Evolutionary conservation across 2,888 invertebrate genomes (phyloP).

Genomic region (Chorisops tibialis): DNA sequence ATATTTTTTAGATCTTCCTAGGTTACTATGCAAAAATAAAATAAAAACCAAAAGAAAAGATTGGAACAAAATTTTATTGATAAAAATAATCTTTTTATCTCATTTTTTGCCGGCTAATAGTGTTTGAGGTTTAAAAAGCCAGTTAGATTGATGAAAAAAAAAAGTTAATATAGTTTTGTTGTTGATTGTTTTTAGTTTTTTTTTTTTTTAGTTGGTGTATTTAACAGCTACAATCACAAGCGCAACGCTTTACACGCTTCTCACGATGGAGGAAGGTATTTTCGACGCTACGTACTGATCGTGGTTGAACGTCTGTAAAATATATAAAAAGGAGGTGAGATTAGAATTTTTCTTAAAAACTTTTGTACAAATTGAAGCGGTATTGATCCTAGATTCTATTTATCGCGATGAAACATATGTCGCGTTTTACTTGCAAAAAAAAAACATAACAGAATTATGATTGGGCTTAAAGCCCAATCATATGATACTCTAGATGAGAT

Average conservation of each 20-base stretch:
- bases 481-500: no score
- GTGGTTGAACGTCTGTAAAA: conserved; percentile 74
- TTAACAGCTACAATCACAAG: conserved; percentile 70
- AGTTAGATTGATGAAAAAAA: neutral
- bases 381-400: no score
- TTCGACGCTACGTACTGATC: conserved; percentile 67
- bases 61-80: neutral
- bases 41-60: no score
- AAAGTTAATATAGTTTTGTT: neutral
- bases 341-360: no score
- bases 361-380: no score
- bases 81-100: neutral
- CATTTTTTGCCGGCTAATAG: neutral
- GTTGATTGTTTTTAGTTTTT: neutral
- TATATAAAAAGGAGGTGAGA: no score
- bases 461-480: no score
- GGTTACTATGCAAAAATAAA: no score
- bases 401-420: no score
- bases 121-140: neutral
- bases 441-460: no score
- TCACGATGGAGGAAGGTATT: conserved; percentile 54
- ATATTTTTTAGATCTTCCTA: no score
- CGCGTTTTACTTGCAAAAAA: no score
- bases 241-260: conserved; percentile 70
- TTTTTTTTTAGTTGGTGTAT: conserved; percentile 7